These are phyloP conservation scores for Cataglyphis albicans DNA, from an alignment of 2,888 invertebrate species.

Conservation along the genomic window DNA sequence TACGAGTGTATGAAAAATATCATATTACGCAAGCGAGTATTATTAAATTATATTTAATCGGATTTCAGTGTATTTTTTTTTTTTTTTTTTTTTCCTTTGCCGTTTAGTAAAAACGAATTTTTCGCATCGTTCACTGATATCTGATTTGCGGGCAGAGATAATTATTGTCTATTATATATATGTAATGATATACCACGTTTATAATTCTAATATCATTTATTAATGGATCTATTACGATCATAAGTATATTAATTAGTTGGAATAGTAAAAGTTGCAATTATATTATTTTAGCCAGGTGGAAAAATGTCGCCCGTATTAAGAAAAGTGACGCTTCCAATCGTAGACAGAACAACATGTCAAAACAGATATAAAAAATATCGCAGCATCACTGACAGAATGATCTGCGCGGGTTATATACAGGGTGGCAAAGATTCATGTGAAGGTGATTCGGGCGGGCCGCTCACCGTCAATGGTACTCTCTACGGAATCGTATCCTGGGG, in stretches of 20 bases:
- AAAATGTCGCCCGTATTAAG: slow-evolving; percentile 85
- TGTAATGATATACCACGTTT: not conserved
- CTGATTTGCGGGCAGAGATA: not conserved
- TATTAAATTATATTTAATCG: slow-evolving; percentile 41
- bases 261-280: not conserved
- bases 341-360: slow-evolving; percentile 85
- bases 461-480: slow-evolving; percentile 85
- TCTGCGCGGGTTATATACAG: slow-evolving; percentile 88
- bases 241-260: not conserved
- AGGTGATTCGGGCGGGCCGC: slow-evolving; percentile 88
- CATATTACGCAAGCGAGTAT: slow-evolving; percentile 22
- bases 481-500: slow-evolving; percentile 88
- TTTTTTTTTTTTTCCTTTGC: not conserved
- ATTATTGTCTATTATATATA: not conserved
- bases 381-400: slow-evolving; percentile 87
- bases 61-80: not conserved
- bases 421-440: slow-evolving; percentile 88
- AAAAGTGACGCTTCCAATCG: slow-evolving; percentile 86
- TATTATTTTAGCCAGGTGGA: slow-evolving; percentile 71
- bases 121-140: not conserved
- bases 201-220: not conserved
- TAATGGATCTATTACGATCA: not conserved
- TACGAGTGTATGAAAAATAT: slow-evolving; percentile 33
- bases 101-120: slow-evolving; percentile 22
- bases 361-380: slow-evolving; percentile 85